phyloP scores from a whole-genome alignment of 2,888 invertebrate species.

The Diarsia brunnea region DNA sequence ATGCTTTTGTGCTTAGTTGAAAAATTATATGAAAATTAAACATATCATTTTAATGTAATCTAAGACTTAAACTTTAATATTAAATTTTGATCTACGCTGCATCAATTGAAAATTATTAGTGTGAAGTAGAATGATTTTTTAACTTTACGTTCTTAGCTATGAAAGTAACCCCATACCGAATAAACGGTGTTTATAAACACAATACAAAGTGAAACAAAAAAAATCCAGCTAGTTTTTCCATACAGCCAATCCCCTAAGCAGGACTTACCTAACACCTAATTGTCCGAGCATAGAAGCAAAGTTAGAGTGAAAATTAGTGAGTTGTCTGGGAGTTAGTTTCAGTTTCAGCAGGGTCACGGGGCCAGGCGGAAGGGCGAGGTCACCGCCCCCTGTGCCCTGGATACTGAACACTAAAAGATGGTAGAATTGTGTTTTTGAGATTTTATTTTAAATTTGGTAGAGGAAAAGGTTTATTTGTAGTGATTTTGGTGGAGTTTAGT shows the following conservation, averaged over 20 bases:
- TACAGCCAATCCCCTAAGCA: conserved; percentile 12
- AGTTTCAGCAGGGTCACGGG: conserved; percentile 75
- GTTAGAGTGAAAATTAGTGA: conserved; percentile 64
- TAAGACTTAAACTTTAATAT: not conserved
- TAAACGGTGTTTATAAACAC: not conserved
- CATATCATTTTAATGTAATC: not conserved
- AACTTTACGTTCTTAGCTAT: not conserved
- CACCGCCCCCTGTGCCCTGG: conserved; percentile 74
- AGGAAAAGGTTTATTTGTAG: not conserved
- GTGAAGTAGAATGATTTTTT: too few species aligned
- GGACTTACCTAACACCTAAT: conserved; percentile 51
- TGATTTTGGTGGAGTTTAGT: not conserved
- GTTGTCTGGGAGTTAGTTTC: conserved; percentile 72
- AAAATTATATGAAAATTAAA: not conserved
- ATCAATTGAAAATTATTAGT: too few species aligned
- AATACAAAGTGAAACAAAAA: not conserved
- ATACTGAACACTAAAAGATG: conserved; percentile 67
- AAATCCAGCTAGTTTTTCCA: not conserved
- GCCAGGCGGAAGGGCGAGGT: conserved; percentile 81
- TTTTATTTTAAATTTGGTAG: conserved; percentile 28
- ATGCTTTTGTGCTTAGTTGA: not conserved
- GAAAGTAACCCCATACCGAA: not conserved
- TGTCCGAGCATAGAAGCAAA: conserved; percentile 57
- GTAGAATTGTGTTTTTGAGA: conserved; percentile 43
- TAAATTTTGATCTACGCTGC: not conserved